Base-by-base conservation (phyloP, 2,113 vertebrate genomes). In the Forbesichthys agassizii region DNA sequence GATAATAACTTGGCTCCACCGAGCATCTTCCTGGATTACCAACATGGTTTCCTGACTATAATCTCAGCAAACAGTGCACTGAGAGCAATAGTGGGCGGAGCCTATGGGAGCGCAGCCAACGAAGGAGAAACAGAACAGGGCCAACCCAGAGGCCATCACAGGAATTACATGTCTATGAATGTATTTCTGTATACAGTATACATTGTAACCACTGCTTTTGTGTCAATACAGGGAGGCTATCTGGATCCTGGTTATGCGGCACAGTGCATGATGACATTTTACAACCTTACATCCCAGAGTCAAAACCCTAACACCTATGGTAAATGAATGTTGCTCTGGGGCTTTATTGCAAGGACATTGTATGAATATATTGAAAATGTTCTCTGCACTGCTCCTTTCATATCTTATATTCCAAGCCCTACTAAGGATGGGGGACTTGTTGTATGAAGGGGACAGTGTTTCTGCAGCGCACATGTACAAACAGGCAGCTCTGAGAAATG, bases 381-480 rank as follows among this genome's bases (percentile, higher is more conserved):
- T 42, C 36, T 42, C 36, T 42, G 7, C 4, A 42, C 3, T 42
- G 36, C 7, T 33, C 11, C 48, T 8, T 52, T 5, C 13, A 58
- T 64, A 1, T 54, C 0, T 48, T 53, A 4, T 18, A 1, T 54
- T 14, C 74, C 14, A 87, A 94, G 94, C 94, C 12, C 80, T 92
- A 61, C 85, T 93, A 47, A 90, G 71, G 70, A 88, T 94, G 88
- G 94, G 94, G 27, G 93, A 94, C 84, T 63, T 94, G 65, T 58
- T 90, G 49, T 92, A 89, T 42, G 75, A 81, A 4, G 81, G 86
- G 77, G 84, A 90, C 12, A 33, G 91, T 59, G 46, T 77, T 47
- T 83, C 87, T 46, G 92, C 92, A 14, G 91, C 89, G 33, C 74
- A 90, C 61, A 89, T 93, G 92, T 94, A 94, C 86, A 90, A 83